A percentile compares a stretch with the other conserved stretches of the same genome.
These are phyloP conservation scores for Agonopterix alstromeriana DNA, from an alignment of 2,888 invertebrate species.

Conservation along the genomic window DNA sequence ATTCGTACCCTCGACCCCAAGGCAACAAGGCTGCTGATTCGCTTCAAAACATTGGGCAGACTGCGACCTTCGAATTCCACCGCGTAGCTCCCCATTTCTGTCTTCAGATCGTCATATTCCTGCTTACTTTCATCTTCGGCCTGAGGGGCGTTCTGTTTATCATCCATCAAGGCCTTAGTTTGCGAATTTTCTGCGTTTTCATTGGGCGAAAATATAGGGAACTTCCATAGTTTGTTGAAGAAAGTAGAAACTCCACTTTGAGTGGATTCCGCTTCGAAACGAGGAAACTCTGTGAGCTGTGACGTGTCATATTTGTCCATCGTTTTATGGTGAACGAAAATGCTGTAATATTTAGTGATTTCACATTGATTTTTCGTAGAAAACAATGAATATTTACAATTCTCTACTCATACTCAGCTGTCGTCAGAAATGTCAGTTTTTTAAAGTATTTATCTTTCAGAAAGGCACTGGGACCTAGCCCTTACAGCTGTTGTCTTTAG, in stretches of 20 bases:
- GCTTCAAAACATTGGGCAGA: conserved; percentile 89
- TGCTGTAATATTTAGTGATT: not conserved
- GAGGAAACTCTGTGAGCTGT: conserved; percentile 67
- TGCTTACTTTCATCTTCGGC: conserved; percentile 31
- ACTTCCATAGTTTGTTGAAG: conserved; percentile 85
- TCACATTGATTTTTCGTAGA: not conserved
- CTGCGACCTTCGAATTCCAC: conserved; percentile 84
- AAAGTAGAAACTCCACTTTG: conserved; percentile 84
- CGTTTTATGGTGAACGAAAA: not conserved
- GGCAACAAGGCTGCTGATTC: conserved; percentile 92
- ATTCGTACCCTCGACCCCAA: conserved; percentile 85
- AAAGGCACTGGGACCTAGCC: too few relatives aligned
- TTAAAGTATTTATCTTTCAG: too few relatives aligned
- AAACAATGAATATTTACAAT: too few relatives aligned
- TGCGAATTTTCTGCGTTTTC: conserved; percentile 39
- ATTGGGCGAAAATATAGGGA: conserved; percentile 75
- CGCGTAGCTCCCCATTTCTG: conserved; percentile 59
- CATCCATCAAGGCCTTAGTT: conserved; percentile 29
- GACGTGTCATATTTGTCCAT: conserved; percentile 69
- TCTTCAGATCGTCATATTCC: conserved; percentile 41
- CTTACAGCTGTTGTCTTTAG: too few relatives aligned
- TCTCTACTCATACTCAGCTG: not conserved
- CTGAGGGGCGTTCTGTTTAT: conserved; percentile 25
- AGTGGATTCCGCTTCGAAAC: conserved; percentile 84
- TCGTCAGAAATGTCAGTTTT: too few relatives aligned